Base-by-base conservation (phyloP, 2,797 vertebrate species). In the Anguilla megastoma region DNA sequence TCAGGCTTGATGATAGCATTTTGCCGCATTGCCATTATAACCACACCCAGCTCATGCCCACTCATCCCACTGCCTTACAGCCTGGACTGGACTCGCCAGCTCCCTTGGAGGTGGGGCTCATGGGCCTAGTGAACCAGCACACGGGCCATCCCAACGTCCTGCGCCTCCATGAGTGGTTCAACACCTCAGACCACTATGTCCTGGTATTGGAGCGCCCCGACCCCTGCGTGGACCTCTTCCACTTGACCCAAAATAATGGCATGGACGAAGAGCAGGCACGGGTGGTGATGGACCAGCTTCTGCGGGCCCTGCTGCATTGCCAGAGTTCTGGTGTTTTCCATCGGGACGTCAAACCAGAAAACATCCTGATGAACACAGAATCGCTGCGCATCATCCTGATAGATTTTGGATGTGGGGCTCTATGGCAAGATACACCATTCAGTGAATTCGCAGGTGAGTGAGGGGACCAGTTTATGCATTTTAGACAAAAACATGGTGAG, bases 371-470 rank as follows among this genome's bases (percentile, higher is more conserved):
- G 3, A 41, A 48, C 71, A 89, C 52, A 0, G 89, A 89, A n/a
- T 85, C 86, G 1, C 9, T 52, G 9, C 8, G 86, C 2, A 21
- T 91, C 45, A 91, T 90, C 50, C 88, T 90, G 10, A 89, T 90
- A 24, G 90, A 92, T 82, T 92, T 91, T n/a, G 91, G 90, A 2
- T 91, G 90, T 2, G 88, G 90, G 66, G 85, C 89, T n/a, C 21
- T 89, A 1, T 84, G 87, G 33, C 87, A 71, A 16, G 80, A 88
- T 66, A 58, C 80, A 0, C 48, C 24, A 41, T 91, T 89, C 85
- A 80, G 50, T 30, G 58, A 86, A 3, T 89, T 89, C 88, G 74
- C 80, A 88, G 86, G 83, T 92, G 69, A 56, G 58, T 58, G n/a
- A n/a, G 48, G 18, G 48, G 41, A 8, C 41, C 18, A 30, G 63